phyloP scores from a whole-genome alignment of 2,113 vertebrate species.

The Atlantisia rogersi region DNA sequence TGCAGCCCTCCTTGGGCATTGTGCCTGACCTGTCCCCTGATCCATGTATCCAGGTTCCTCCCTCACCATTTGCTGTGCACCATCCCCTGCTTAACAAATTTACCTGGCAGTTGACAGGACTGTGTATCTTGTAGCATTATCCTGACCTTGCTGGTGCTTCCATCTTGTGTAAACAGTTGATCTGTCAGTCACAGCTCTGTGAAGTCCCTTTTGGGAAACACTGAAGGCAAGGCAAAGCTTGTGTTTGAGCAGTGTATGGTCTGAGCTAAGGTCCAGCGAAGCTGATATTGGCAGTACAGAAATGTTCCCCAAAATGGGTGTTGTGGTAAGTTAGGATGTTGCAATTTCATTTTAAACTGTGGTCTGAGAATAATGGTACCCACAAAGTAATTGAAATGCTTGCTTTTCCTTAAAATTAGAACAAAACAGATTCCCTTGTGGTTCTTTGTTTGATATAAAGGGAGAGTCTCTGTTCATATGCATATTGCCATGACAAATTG shows the following conservation, averaged over 20 bases:
- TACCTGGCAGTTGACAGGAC: neutral
- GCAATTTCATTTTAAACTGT: neutral
- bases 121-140: neutral
- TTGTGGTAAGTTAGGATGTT: neutral
- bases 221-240: neutral
- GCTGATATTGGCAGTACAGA: neutral
- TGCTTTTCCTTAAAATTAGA: neutral
- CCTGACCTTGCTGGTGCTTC: neutral
- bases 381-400: neutral
- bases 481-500: neutral
- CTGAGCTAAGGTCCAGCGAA: neutral
- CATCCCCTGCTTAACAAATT: neutral
- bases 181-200: neutral
- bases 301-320: neutral
- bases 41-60: neutral
- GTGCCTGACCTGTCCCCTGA: neutral
- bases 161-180: neutral
- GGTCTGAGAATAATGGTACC: neutral
- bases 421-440: neutral
- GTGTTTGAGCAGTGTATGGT: neutral
- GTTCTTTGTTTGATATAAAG: neutral
- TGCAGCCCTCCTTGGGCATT: rapidly evolving
- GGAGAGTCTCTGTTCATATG: neutral
- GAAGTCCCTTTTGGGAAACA: neutral
- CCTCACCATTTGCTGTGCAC: neutral